Conservation (phyloP, 2,888 invertebrate genomes). For the Parasteatoda lunata region DNA sequence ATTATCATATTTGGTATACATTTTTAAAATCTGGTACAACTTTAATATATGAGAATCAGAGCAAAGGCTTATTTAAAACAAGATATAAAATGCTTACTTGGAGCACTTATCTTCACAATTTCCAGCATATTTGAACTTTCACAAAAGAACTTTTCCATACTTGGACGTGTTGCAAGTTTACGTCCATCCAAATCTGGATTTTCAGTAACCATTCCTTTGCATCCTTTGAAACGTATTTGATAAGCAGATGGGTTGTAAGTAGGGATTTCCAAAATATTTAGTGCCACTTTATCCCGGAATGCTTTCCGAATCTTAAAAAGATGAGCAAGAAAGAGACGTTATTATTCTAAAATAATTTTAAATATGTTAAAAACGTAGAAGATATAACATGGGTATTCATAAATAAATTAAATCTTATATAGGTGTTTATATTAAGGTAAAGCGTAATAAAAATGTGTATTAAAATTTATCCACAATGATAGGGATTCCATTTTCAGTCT, state of each 20-base stretch:
- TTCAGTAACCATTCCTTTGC: conserved; percentile 71
- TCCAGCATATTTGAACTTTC: conserved; percentile 69
- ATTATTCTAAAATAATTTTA: too few species aligned
- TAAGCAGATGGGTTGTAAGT: conserved; percentile 68
- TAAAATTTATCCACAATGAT: too few species aligned
- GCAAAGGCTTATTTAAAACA: too few species aligned
- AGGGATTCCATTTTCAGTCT: too few species aligned
- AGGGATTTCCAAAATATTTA: neutral
- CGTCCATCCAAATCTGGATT: conserved; percentile 49
- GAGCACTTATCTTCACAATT: conserved; percentile 71
- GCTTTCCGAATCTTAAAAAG: conserved; percentile 31
- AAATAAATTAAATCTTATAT: too few species aligned
- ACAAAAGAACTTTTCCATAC: conserved; percentile 71
- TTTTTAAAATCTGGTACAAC: too few species aligned
- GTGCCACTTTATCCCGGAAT: neutral
- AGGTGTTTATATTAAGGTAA: too few species aligned
- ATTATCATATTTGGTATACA: too few species aligned
- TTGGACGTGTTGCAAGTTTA: conserved; percentile 64
- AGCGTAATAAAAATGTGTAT: too few species aligned
- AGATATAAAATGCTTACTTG: conserved; percentile 67
- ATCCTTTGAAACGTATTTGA: conserved; percentile 70
- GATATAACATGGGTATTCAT: too few species aligned
- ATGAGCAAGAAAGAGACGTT: neutral
- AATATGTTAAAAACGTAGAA: too few species aligned
- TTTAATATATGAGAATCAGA: too few species aligned